Conservation (phyloP, 2,888 invertebrate species). For the Zootermopsis nevadensis region DNA sequence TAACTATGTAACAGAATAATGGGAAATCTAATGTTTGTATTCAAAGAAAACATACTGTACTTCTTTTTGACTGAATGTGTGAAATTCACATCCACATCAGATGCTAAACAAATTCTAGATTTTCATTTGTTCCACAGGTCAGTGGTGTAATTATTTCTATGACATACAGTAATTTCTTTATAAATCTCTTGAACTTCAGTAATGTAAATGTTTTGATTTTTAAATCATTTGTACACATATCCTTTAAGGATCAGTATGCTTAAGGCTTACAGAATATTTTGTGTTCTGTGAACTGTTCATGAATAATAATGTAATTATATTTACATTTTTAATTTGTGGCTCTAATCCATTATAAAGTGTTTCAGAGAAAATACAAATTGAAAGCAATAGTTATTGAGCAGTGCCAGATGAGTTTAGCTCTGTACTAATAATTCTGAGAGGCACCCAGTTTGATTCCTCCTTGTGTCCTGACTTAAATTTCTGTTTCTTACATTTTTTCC, state of each 20-base stretch:
- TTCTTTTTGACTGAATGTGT: neutral
- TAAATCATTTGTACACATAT: neutral
- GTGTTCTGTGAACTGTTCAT: conserved; percentile 19
- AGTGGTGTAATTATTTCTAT: neutral
- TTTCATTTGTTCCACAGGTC: neutral
- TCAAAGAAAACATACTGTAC: neutral
- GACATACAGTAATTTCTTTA: neutral
- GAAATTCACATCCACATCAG: too few species aligned
- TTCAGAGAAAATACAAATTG: too few species aligned
- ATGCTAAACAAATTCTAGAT: too few species aligned
- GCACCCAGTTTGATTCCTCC: too few species aligned
- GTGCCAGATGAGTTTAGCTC: too few species aligned
- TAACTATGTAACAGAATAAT: neutral
- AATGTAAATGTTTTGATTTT: neutral
- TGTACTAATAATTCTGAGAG: too few species aligned
- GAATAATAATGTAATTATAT: conserved; percentile 11
- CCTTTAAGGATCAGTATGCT: conserved; percentile 2
- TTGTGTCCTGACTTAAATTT: too few species aligned
- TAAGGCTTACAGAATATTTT: conserved; percentile 18
- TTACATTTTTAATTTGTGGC: neutral
- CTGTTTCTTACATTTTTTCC: too few species aligned
- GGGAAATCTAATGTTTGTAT: neutral
- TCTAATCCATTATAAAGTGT: too few species aligned
- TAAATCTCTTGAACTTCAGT: neutral
- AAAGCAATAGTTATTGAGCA: too few species aligned